These are phyloP conservation scores for Trichopria drosophilae DNA, from an alignment of 2,888 invertebrate species.

Conservation along the genomic window DNA sequence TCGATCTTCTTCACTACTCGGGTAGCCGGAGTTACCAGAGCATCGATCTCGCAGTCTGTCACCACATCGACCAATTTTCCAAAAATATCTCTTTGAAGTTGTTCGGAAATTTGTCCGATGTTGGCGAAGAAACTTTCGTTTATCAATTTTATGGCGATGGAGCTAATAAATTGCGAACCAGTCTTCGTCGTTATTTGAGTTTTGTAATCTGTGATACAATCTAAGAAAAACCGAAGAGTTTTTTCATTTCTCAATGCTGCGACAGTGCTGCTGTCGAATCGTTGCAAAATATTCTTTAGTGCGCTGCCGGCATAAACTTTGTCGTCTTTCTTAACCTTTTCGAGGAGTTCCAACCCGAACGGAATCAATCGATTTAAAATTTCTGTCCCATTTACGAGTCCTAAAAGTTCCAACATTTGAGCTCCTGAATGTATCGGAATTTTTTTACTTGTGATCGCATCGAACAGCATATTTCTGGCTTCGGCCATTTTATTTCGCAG, in stretches of 20 bases:
- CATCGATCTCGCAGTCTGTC: slow-evolving; percentile 48
- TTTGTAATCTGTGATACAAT: slow-evolving; percentile 62
- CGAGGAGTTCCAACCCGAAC: slow-evolving; percentile 49
- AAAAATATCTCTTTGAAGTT: slow-evolving; percentile 44
- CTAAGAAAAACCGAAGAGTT: slow-evolving; percentile 66
- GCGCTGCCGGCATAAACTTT: slow-evolving; percentile 60
- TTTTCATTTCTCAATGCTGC: slow-evolving; percentile 57
- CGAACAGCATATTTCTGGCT: slow-evolving; percentile 45
- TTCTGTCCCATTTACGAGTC: slow-evolving; percentile 59
- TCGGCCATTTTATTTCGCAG: slow-evolving; percentile 40
- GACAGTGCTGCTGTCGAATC: slow-evolving; percentile 63
- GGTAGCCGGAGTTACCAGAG: slow-evolving; percentile 60
- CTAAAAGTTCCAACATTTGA: slow-evolving; percentile 60
- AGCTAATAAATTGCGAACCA: slow-evolving; percentile 56
- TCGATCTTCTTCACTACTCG: slow-evolving; percentile 70
- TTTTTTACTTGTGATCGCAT: slow-evolving; percentile 53
- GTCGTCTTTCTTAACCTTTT: slow-evolving; percentile 46
- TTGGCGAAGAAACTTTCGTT: slow-evolving; percentile 62
- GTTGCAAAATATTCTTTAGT: slow-evolving; percentile 62
- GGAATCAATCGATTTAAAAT: slow-evolving; percentile 58
- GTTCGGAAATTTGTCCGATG: slow-evolving; percentile 34
- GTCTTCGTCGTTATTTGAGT: slow-evolving; percentile 57
- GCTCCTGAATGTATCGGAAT: slow-evolving; percentile 61
- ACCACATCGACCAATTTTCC: slow-evolving; percentile 49
- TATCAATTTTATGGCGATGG: slow-evolving; percentile 64